phyloP scores from a whole-genome alignment of 2,888 invertebrate species.

The Exocentrus adspersus region DNA sequence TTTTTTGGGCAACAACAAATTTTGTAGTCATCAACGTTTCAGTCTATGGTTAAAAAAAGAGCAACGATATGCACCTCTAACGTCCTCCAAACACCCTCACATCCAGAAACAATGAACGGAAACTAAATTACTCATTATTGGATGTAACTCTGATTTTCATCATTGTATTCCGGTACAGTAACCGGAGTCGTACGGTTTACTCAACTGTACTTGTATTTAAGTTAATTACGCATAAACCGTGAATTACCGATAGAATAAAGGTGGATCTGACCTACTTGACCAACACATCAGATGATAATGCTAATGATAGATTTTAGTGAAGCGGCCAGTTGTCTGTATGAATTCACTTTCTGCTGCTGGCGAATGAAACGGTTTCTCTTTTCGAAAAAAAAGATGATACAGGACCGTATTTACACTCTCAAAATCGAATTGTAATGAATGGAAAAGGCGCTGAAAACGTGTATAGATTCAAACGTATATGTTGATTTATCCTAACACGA shows the following conservation, averaged over 20 bases:
- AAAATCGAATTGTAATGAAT: no score
- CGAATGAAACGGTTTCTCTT: constrained; percentile 27
- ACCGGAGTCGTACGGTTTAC: neutral
- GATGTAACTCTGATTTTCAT: no score
- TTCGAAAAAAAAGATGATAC: constrained; percentile 4
- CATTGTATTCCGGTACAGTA: neutral
- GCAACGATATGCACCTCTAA: no score
- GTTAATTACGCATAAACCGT: neutral
- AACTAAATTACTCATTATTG: neutral
- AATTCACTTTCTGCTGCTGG: constrained; percentile 26
- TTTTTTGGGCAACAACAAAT: no score
- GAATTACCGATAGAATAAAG: constrained; percentile 3
- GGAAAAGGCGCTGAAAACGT: no score
- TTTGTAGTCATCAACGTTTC: no score
- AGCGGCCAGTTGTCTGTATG: constrained; percentile 6
- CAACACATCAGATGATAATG: constrained; percentile 20
- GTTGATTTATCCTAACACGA: neutral
- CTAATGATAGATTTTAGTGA: constrained; percentile 4
- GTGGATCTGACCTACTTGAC: constrained; percentile 25
- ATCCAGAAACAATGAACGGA: no score
- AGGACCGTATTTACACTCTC: neutral
- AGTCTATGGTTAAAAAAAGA: no score
- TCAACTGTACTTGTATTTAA: neutral
- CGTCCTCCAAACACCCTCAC: no score
- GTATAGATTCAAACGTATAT: neutral